Evolutionary conservation across 2,113 vertebrate species (phyloP).

Genomic region (Indri indri): DNA sequence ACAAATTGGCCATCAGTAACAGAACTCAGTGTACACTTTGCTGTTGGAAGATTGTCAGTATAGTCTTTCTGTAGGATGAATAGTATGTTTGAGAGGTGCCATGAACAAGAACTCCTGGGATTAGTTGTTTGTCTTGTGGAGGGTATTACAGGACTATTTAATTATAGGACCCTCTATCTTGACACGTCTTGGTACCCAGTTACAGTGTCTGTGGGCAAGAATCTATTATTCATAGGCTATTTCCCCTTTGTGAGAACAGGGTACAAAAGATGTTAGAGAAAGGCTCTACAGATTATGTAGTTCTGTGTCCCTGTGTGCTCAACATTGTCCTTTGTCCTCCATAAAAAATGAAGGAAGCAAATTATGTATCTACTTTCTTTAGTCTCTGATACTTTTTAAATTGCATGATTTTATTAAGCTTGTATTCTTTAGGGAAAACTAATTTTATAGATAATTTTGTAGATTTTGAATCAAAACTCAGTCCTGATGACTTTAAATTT

Average conservation of each 20-base stretch:
- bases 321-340: background rate
- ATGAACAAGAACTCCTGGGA: background rate
- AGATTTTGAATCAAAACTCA: conserved; percentile 73
- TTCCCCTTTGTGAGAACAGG: background rate
- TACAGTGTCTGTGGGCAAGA: background rate
- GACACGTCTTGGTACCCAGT: background rate
- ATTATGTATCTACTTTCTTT: conserved; percentile 64
- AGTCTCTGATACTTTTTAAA: conserved; percentile 57
- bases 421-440: conserved; percentile 53
- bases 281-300: background rate
- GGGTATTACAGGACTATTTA: background rate
- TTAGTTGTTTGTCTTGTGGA: background rate
- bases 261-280: background rate
- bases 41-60: background rate
- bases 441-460: conserved; percentile 75
- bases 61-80: background rate
- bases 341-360: background rate
- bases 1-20: background rate
- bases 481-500: conserved; percentile 56
- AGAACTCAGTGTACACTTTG: background rate
- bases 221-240: background rate
- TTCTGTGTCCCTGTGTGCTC: background rate
- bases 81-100: background rate
- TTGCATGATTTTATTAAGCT: conserved; percentile 68
- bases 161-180: background rate